Conservation (phyloP, 2,797 vertebrate species). For the Aythya fuligula region DNA sequence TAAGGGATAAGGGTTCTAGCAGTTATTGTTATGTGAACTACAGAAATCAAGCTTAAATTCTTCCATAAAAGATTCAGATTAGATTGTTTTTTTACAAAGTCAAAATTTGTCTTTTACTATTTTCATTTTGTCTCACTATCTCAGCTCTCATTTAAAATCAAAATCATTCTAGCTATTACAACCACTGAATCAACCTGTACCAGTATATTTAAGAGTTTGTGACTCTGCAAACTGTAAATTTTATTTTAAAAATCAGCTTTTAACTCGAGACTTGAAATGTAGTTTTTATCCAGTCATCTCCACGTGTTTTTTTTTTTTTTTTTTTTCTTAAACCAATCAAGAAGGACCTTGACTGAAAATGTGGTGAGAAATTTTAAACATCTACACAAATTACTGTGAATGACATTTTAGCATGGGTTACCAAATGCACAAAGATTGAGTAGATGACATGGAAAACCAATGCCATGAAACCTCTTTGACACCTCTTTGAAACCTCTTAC, state of each 20-base stretch:
- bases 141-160: not conserved
- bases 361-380: not conserved
- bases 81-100: not conserved
- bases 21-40: not conserved
- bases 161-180: not conserved
- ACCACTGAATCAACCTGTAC: not conserved
- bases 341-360: not conserved
- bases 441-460: not conserved
- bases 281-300: not conserved
- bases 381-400: not conserved
- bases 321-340: not conserved
- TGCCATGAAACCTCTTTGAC: not conserved
- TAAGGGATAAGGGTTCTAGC: not conserved
- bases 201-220: not conserved
- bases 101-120: not conserved
- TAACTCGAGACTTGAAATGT: not conserved
- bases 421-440: not conserved
- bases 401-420: not conserved
- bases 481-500: not conserved
- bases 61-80: not conserved
- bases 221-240: not conserved
- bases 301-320: fast-evolving
- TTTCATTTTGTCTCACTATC: not conserved
- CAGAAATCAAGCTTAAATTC: not conserved
- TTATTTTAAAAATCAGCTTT: not conserved